Base-by-base conservation (phyloP, 2,797 vertebrate species). In the Enteromius mattozi region DNA sequence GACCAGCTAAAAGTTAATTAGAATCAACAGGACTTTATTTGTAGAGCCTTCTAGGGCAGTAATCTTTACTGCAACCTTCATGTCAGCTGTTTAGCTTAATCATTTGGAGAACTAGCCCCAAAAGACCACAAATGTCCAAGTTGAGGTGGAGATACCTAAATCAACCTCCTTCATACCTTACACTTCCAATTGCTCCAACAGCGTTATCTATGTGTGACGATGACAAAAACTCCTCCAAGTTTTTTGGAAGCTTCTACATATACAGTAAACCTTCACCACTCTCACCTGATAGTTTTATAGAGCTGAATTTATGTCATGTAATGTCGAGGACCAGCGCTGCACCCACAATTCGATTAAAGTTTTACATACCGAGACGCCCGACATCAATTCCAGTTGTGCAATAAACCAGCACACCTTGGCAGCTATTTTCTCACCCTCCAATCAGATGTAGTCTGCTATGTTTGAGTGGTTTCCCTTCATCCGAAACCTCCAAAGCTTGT, bases 281-380 rank as follows among this genome's bases (percentile, higher is more conserved):
- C 30, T 78, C 82, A 49, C 68, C 51, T 84, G 82, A 84, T 84
- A 84, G 82, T 56, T 84, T 84, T 84, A 84, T 84, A 40, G 82
- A 72, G 66, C 66, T 35, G 66, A 61, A 84, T 84, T 84, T 84
- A 79, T 84, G 68, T 79, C 68, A 71, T 84, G 82, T 84, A 84
- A 84, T 84, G 40, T 71, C n/a, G 51, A 71, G 66, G 40, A 84
- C 76, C 76, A 70, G 54, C 42, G 1, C 76, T 71, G 76, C 76
- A 77, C 75, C 40, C 82, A 84, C 76, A 84, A 84, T 84, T 84
- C 82, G 82, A 84, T 84, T 84, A 79, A 84, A 84, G 66, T 84
- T 84, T 84, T 84, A 84, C 82, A 84, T 84, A 84, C 76, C 76
- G 82, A 79, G 76, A 72, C 40, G 66, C 66, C 65, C 3, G 24